phyloP scores from a whole-genome alignment of 1,140 invertebrate genomes.

The Anagrus nilaparvatae region DNA sequence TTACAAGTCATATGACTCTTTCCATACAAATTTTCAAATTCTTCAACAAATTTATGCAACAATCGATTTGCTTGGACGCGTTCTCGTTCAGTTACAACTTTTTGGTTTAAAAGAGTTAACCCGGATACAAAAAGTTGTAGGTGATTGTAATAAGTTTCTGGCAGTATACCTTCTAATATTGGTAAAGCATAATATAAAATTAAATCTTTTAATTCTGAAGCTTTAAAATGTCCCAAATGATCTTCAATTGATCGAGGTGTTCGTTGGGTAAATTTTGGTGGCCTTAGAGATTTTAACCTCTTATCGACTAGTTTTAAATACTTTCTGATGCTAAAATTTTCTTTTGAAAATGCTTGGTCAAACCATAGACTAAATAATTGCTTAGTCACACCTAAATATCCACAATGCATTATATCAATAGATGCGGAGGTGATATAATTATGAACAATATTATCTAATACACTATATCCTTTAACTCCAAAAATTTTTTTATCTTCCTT shows the following conservation, averaged over 20 bases:
- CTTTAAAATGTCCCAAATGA: conserved; percentile 14
- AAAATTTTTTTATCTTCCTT: too few species aligned
- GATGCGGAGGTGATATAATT: too few species aligned
- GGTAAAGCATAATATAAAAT: conserved; percentile 6
- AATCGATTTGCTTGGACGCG: neutral
- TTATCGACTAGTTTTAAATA: conserved; percentile 2
- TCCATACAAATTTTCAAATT: conserved; percentile 11
- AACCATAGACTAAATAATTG: too few species aligned
- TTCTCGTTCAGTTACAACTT: conserved; percentile 8
- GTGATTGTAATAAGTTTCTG: conserved; percentile 13
- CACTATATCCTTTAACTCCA: too few species aligned
- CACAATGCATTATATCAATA: too few species aligned
- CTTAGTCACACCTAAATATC: too few species aligned
- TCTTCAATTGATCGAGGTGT: too few species aligned
- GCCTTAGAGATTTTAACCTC: neutral
- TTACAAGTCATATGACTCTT: conserved; percentile 10
- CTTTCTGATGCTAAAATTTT: neutral
- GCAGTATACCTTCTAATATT: conserved; percentile 8
- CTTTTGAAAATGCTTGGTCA: neutral
- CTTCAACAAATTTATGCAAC: conserved; percentile 13
- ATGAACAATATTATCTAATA: too few species aligned
- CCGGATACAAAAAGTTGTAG: conserved; percentile 12
- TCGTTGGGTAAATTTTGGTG: too few species aligned
- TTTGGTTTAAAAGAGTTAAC: conserved; percentile 10
- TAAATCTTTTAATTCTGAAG: conserved; percentile 9